phyloP scores from a whole-genome alignment of 2,888 invertebrate species.

The Meganola albula region DNA sequence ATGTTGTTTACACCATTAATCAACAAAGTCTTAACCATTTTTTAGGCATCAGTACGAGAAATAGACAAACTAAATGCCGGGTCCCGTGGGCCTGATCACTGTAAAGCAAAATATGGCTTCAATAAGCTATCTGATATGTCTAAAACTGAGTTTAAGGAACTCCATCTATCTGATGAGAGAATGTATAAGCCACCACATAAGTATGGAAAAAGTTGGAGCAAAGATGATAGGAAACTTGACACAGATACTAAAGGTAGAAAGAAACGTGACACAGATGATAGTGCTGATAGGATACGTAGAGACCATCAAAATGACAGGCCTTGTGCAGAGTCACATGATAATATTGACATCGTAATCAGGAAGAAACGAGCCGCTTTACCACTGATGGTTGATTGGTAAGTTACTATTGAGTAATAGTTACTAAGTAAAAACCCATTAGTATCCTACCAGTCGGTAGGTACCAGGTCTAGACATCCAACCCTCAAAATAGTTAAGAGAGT shows the following conservation, averaged over 20 bases:
- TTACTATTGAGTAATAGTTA: too few species aligned
- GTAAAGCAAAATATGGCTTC: constrained; percentile 75
- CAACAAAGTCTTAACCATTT: constrained; percentile 15
- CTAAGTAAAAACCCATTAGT: too few species aligned
- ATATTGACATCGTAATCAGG: constrained; percentile 40
- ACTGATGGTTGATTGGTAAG: constrained; percentile 76
- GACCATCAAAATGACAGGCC: constrained; percentile 13
- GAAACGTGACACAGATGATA: constrained; percentile 9
- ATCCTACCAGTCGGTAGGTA: too few species aligned
- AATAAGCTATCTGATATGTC: constrained; percentile 81
- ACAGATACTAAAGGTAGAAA: too few species aligned
- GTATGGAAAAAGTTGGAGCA: constrained; percentile 47
- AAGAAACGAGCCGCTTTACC: constrained; percentile 58
- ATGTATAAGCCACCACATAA: constrained; percentile 29
- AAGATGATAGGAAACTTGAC: background rate
- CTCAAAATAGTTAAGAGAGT: too few species aligned
- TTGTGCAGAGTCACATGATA: constrained; percentile 30
- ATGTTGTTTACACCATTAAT: too few species aligned
- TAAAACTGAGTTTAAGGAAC: constrained; percentile 74
- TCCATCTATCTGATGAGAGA: constrained; percentile 63
- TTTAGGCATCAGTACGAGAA: constrained; percentile 68
- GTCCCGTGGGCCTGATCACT: constrained; percentile 50
- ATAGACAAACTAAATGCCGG: constrained; percentile 66
- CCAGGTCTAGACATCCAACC: too few species aligned
- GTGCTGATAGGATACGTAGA: too few species aligned